Evolutionary conservation across 2,797 vertebrate species (phyloP).

Genomic region (Sebastes itinus): DNA sequence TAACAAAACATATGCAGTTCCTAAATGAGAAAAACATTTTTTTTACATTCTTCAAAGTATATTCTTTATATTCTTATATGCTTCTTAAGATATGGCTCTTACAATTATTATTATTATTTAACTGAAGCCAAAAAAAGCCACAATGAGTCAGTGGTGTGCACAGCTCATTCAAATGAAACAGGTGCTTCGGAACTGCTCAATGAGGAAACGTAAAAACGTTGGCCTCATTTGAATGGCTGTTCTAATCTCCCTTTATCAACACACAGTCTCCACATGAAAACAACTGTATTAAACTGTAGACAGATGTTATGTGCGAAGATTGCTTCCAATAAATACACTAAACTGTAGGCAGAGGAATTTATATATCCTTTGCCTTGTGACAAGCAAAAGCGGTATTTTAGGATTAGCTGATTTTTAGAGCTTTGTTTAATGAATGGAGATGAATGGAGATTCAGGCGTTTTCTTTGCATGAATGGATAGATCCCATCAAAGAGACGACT

Average conservation of each 20-base stretch:
- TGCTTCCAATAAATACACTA: neutral
- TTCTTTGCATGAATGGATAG: slow-evolving; percentile 55
- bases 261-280: slow-evolving; percentile 21
- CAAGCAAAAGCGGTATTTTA: slow-evolving; percentile 18
- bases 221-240: neutral
- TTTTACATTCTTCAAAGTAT: no score
- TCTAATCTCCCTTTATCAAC: neutral
- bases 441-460: slow-evolving; percentile 17
- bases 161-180: slow-evolving; percentile 6
- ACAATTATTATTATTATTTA: neutral
- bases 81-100: no score
- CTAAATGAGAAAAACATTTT: no score
- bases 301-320: slow-evolving; percentile 9
- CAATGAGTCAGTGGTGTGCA: neutral
- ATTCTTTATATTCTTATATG: no score
- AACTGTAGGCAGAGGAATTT: neutral
- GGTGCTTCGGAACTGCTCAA: neutral
- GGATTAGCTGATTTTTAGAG: slow-evolving; percentile 30
- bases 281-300: slow-evolving; percentile 16
- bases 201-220: slow-evolving; percentile 2
- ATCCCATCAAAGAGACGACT: slow-evolving; percentile 64
- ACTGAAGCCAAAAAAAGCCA: neutral
- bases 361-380: slow-evolving; percentile 4
- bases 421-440: slow-evolving; percentile 46
- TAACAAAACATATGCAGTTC: no score